Base-by-base conservation (phyloP, 2,797 vertebrate genomes). In the Danionella dracula region DNA sequence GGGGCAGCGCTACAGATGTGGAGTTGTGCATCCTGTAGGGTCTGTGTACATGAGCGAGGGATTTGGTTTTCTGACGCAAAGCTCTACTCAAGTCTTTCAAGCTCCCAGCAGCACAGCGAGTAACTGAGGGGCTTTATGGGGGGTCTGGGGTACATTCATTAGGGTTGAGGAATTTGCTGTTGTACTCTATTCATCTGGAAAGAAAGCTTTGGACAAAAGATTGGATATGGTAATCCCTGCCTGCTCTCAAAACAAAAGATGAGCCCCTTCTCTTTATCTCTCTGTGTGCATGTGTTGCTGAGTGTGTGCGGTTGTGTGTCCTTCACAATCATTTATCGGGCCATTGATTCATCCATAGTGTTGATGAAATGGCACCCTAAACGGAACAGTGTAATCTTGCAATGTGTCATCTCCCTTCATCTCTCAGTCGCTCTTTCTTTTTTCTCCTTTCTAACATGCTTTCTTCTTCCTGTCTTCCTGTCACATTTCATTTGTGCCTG, bases 151-250 rank as follows among this genome's bases (percentile, higher is more conserved):
- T 84, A 58, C 45, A 51, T 57, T 71, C 68, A 58, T 50, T 63
- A 71, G 35, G 68, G 57, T 55, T 68, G 68, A 75, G 41, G 48
- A 67, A 68, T 45, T 59, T 68, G 81, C 85, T 87, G 83, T 89
- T 88, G 84, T 88, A 86, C 83, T 87, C 84, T 86, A 82, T 85
- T 89, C 85, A 84, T 85, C 88, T 88, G 83, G 86, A 89, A 89
- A 86, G 87, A 86, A 86, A 88, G 85, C 62, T 72, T 80, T 78
- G 80, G 83, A 88, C 86, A 89, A 89, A 71, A 87, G 86, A 84
- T 78, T 66, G 79, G 81, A 79, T 83, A 82, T 78, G 82, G 82
- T 86, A 89, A 89, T 89, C 87, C 87, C 83, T 83, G 81, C 82
- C 82, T 81, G 75, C 78, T 82, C 82, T 78, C 83, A 82, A 86